Conservation (phyloP, 2,797 vertebrate genomes). For the Pipistrellus nathusii region DNA sequence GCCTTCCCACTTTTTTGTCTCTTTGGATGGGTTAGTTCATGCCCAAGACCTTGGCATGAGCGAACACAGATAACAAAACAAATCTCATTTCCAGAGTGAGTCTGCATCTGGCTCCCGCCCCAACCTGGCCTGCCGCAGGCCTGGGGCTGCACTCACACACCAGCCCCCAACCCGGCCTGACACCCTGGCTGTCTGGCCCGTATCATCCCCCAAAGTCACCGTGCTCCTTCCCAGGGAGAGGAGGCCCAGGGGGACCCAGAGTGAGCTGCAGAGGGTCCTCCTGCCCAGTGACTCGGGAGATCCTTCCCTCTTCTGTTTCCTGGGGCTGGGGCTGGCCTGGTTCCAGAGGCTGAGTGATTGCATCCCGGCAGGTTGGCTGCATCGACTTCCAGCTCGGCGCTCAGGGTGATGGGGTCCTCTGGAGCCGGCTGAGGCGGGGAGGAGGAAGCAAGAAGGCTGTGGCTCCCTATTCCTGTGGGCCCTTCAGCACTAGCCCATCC, state of each 20-base stretch:
- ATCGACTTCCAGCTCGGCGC: neutral
- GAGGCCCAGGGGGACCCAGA: no score
- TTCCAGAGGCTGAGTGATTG: neutral
- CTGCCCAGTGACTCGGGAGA: neutral
- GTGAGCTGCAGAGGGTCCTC: fast-evolving
- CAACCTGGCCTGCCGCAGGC: no score
- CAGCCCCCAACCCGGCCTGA: no score
- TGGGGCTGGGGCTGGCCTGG: neutral
- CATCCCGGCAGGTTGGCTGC: neutral
- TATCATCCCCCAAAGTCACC: neutral
- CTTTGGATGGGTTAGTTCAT: conserved; percentile 30
- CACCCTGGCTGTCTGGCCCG: neutral
- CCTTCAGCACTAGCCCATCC: neutral
- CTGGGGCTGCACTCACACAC: no score
- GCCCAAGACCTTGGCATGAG: conserved; percentile 38
- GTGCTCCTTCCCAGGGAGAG: neutral
- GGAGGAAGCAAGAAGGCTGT: neutral
- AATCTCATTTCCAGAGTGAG: conserved; percentile 72
- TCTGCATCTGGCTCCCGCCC: neutral
- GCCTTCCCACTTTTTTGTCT: neutral
- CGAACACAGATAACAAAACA: conserved; percentile 65
- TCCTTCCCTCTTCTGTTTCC: neutral
- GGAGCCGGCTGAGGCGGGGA: neutral
- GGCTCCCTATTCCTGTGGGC: neutral
- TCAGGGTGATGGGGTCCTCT: neutral